phyloP scores from a whole-genome alignment of 2,797 vertebrate species.

The Harpagifer antarcticus region DNA sequence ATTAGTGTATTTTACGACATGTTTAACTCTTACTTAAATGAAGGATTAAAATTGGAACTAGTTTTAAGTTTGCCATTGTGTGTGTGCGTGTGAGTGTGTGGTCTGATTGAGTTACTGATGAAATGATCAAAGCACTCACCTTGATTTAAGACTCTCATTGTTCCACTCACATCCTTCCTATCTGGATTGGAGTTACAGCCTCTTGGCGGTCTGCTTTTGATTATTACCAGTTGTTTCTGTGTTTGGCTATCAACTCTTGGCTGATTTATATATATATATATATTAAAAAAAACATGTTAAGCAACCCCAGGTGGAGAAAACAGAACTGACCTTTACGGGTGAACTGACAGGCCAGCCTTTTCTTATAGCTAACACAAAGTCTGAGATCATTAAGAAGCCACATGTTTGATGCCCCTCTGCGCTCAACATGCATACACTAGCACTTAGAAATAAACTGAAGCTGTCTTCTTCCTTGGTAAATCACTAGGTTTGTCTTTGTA shows the following conservation, averaged over 20 bases:
- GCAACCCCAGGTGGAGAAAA: slow-evolving; percentile 41
- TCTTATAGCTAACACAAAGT: slow-evolving; percentile 26
- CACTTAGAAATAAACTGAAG: slow-evolving; percentile 40
- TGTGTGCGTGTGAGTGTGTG: not conserved
- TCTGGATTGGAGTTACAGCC: not conserved
- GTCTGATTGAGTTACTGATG: slow-evolving; percentile 32
- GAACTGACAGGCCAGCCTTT: slow-evolving; percentile 25
- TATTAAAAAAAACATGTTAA: slow-evolving; percentile 37
- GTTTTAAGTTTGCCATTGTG: not conserved
- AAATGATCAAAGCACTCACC: slow-evolving; percentile 46
- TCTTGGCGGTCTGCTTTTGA: not conserved
- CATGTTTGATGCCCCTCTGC: slow-evolving; percentile 25
- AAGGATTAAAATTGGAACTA: not conserved
- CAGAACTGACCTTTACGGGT: not conserved
- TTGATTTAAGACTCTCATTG: slow-evolving; percentile 48
- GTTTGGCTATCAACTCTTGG: slow-evolving; percentile 29
- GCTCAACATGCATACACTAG: slow-evolving; percentile 22
- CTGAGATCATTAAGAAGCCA: slow-evolving; percentile 45
- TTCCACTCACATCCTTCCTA: slow-evolving; percentile 37
- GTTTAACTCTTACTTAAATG: not conserved
- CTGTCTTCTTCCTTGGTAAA: slow-evolving; percentile 59
- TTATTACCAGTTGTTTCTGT: slow-evolving; percentile 50
- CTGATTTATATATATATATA: not conserved
- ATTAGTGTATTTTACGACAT: not conserved
- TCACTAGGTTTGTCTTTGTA: slow-evolving; percentile 59